Evolutionary conservation across 2,888 invertebrate species (phyloP).

Genomic region (Drosophila meridionalis): DNA sequence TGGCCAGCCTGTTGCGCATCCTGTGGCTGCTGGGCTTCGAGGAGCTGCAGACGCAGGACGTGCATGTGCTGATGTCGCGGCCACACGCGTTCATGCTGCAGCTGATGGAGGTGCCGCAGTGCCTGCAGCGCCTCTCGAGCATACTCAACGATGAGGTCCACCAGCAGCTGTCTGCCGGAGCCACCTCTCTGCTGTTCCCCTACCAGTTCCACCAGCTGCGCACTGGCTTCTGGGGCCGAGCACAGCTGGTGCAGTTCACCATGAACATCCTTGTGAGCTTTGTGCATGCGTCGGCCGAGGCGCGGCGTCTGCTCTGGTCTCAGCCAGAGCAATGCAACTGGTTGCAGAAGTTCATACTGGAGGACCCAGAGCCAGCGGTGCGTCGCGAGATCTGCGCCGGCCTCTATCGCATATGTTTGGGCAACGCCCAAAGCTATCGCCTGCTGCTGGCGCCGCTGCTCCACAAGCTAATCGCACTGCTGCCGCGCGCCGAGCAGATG

Average conservation of each 20-base stretch:
- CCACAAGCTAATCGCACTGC: slow-evolving; percentile 91
- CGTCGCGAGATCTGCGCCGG: slow-evolving; percentile 96
- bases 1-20: slow-evolving; percentile 94
- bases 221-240: slow-evolving; percentile 96
- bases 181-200: slow-evolving; percentile 68
- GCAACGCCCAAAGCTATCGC: slow-evolving; percentile 86
- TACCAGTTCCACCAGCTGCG: slow-evolving; percentile 90
- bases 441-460: slow-evolving; percentile 91
- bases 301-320: slow-evolving; percentile 91
- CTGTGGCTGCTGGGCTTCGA: slow-evolving; percentile 93
- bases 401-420: slow-evolving; percentile 94
- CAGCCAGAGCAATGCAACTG: slow-evolving; percentile 91
- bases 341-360: slow-evolving; percentile 93
- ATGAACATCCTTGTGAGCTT: slow-evolving; percentile 97
- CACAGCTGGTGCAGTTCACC: slow-evolving; percentile 96
- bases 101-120: slow-evolving; percentile 94
- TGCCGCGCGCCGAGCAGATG: slow-evolving; percentile 94
- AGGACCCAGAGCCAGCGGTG: slow-evolving; percentile 96
- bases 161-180: slow-evolving; percentile 86
- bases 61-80: slow-evolving; percentile 89
- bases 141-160: slow-evolving; percentile 92
- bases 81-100: slow-evolving; percentile 87
- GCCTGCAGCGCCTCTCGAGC: slow-evolving; percentile 93
- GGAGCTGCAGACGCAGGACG: slow-evolving; percentile 85
- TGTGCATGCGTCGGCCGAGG: slow-evolving; percentile 94